Evolutionary conservation across 2,888 invertebrate species (phyloP), one percentile per base, ranked within the genome.

Genomic region (Chouioia cunea): DNA sequence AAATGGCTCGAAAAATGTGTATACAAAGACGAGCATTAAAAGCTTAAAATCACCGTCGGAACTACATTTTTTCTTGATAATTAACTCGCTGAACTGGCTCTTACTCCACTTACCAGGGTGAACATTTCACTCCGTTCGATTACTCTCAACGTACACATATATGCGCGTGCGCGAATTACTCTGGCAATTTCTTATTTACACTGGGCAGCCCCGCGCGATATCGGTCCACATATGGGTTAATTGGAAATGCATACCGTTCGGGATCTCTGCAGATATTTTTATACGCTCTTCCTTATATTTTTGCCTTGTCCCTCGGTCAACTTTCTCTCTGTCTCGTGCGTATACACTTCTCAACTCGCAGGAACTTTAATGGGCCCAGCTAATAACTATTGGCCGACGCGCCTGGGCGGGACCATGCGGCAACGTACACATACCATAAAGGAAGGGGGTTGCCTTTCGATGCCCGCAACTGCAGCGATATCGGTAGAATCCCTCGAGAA

Each of bases 351-450:
- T 22, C 36, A 77, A 78, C 18, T 56, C 60, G 71, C 36, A 70
- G 79, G 80, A 79, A 82, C 79, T 83, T 84, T 85, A 85, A 85
- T 85, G 85, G 85, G 82, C 83, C 82, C 83, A 80, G 83, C 83
- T 85, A 85, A 85, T 85, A 84, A 85, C 85, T 85, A 85, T 85
- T 85, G 86, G 85, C 81, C 84, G 79, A 79, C 81, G 79, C 82
- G 82, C 81, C 79, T 84, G 85, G 85, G 85, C 85, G 85, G 84
- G 84, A 85, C 85, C 80, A 79, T 76, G 85, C 85, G 85, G 84
- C 83, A 85, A 85, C 80, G 79, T 76, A 77, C 36, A 80, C 80
- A 56, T 65, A 64, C 47, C 57, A 53, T n/a, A 75, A 50, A 78
- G 73, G 71, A 58, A 65, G 65, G 65, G 70, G 65, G 36, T 56